Percentiles rank a stretch among this genome's conserved stretches.
Conservation (phyloP, 1,140 invertebrate genomes). For the Bombyx mori region ASM3026992v2 NC_085110.1:14087501-14088000, state of each 20-base stretch:
- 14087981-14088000: too few relatives aligned
- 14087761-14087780: constrained; percentile 85
- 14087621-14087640: constrained; percentile 80
- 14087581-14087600: constrained; percentile 74
- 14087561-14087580: constrained; percentile 83
- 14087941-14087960: too few relatives aligned
- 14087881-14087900: too few relatives aligned
- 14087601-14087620: constrained; percentile 79
- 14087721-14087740: constrained; percentile 90
- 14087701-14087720: constrained; percentile 74
- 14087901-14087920: too few relatives aligned
- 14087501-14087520: constrained; percentile 83
- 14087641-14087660: neutral
- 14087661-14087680: constrained; percentile 2
- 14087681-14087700: constrained; percentile 4
- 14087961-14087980: too few relatives aligned
- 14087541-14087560: constrained; percentile 86
- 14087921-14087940: too few relatives aligned
- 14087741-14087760: constrained; percentile 88
- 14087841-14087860: constrained; percentile 19
- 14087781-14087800: constrained; percentile 88
- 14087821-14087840: constrained; percentile 21
- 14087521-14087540: constrained; percentile 79
- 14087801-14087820: constrained; percentile 67
- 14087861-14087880: constrained; percentile 10